Evolutionary conservation across 2,888 invertebrate species (phyloP).

Genomic region (Tholera decimalis): DNA sequence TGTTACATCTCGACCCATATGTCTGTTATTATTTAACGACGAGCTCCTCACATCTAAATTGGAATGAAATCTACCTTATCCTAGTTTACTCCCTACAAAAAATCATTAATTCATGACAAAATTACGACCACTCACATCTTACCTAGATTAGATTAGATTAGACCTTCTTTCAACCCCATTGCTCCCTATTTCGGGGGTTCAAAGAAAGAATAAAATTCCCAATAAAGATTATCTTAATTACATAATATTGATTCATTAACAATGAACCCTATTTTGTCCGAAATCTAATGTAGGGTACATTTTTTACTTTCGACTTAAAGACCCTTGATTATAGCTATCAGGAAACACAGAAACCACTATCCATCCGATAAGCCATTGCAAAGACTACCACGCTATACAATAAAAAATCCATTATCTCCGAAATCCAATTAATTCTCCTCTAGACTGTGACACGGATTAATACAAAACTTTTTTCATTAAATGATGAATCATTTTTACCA

Average conservation of each 20-base stretch:
- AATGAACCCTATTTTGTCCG: conserved; percentile 59
- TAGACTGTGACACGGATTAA: conserved; percentile 42
- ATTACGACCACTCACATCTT: not conserved
- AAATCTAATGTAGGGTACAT: conserved; percentile 37
- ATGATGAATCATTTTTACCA: conserved; percentile 38
- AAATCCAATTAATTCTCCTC: conserved; percentile 36
- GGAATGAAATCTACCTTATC: not conserved
- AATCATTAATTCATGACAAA: conserved; percentile 9
- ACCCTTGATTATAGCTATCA: too few relatives aligned
- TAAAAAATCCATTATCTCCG: conserved; percentile 45
- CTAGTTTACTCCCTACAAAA: not conserved
- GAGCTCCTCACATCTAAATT: too few relatives aligned
- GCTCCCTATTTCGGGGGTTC: conserved; percentile 40
- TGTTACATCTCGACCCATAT: too few relatives aligned
- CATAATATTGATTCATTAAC: conserved; percentile 45
- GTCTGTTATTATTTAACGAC: too few relatives aligned
- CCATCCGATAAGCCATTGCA: conserved; percentile 13
- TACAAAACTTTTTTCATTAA: conserved; percentile 45
- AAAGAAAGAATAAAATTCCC: conserved; percentile 47
- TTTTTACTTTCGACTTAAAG: conserved; percentile 14
- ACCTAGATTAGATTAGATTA: conserved; percentile 22
- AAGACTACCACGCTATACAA: conserved; percentile 7
- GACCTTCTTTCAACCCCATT: conserved; percentile 37
- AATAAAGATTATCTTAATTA: conserved; percentile 67
- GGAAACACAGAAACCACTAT: not conserved